Conservation (phyloP, 2,888 invertebrate genomes). For the Galerucella nymphaeae region DNA sequence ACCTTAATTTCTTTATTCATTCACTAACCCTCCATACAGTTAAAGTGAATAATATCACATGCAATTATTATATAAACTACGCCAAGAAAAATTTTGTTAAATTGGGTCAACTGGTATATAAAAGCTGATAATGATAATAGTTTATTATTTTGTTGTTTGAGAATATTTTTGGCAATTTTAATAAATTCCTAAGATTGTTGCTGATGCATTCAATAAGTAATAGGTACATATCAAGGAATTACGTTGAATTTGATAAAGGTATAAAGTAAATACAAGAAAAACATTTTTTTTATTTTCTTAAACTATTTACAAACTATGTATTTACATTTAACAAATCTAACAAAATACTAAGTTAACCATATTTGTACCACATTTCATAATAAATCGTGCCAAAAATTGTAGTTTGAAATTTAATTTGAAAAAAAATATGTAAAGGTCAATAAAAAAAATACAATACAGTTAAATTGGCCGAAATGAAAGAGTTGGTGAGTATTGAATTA, state of each 20-base stretch:
- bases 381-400: constrained; percentile 47
- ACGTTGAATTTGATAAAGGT: not conserved
- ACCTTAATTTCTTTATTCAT: constrained; percentile 42
- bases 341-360: constrained; percentile 58
- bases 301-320: constrained; percentile 58
- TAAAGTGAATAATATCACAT: constrained; percentile 23
- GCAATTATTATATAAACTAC: not conserved
- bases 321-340: constrained; percentile 58
- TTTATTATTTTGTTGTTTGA: not conserved
- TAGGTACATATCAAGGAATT: not conserved
- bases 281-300: constrained; percentile 58
- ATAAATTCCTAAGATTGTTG: too few relatives aligned
- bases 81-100: not conserved
- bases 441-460: constrained; percentile 37
- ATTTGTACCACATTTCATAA: constrained; percentile 58
- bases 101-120: not conserved
- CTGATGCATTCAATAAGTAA: not conserved
- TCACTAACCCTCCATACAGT: constrained; percentile 39
- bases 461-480: constrained; percentile 40
- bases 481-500: constrained; percentile 39
- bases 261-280: constrained; percentile 48
- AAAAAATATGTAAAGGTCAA: constrained; percentile 34
- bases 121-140: not conserved
- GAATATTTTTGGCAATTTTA: too few relatives aligned
- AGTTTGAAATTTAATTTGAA: constrained; percentile 37